Percentiles rank a stretch among this genome's conserved stretches.
Conservation (phyloP, 2,888 invertebrate species). For the Tenthredo mesomela region DNA sequence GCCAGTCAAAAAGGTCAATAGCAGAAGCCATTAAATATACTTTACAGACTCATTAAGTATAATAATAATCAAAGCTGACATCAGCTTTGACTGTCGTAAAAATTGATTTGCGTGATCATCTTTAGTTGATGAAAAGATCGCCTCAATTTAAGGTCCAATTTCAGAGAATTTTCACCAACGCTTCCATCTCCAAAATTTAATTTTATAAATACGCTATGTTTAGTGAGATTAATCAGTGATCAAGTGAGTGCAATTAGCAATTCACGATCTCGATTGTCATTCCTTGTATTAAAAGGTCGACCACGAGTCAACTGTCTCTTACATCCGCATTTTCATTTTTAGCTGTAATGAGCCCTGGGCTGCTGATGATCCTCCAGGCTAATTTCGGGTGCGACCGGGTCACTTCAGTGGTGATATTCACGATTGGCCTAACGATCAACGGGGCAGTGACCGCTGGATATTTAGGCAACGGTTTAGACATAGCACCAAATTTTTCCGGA, state of each 20-base stretch:
- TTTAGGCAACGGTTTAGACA: slow-evolving; percentile 91
- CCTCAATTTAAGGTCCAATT: not conserved
- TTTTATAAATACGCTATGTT: slow-evolving; percentile 11
- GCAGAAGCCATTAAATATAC: not conserved
- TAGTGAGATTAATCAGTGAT: slow-evolving; percentile 6
- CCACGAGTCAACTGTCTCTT: slow-evolving; percentile 12
- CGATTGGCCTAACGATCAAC: slow-evolving; percentile 89
- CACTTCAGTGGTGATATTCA: slow-evolving; percentile 90
- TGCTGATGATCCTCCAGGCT: slow-evolving; percentile 88
- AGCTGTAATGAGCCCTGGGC: slow-evolving; percentile 84
- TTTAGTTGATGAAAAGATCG: not conserved
- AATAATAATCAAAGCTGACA: slow-evolving; percentile 3
- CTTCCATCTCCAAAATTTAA: slow-evolving; percentile 34
- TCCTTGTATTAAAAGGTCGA: not conserved
- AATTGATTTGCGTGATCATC: not conserved
- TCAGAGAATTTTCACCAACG: not conserved
- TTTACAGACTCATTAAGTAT: not conserved
- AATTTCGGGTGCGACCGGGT: slow-evolving; percentile 85
- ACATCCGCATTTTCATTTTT: slow-evolving; percentile 58
- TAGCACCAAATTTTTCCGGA: slow-evolving; percentile 93
- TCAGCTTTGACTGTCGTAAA: not conserved
- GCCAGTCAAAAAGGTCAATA: not conserved
- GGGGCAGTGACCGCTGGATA: slow-evolving; percentile 93
- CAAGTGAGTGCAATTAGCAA: slow-evolving; percentile 29
- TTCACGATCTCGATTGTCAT: slow-evolving; percentile 6